phyloP scores from a whole-genome alignment of 2,113 vertebrate genomes.

The Neolamprologus longior region DNA sequence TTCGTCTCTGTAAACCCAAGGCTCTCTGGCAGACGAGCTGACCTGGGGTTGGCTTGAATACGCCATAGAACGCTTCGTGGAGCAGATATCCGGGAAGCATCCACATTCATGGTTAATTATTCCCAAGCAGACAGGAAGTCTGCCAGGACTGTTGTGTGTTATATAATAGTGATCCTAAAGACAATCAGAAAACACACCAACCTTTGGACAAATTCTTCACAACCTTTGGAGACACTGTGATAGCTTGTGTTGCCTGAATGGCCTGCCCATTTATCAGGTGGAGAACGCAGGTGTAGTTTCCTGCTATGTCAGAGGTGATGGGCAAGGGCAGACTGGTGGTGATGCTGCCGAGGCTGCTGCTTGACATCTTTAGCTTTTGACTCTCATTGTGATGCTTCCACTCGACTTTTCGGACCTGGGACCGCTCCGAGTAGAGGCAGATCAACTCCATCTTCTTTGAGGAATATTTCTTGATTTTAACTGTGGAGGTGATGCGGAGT shows the following conservation, averaged over 20 bases:
- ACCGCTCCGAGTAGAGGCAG: constrained; percentile 45
- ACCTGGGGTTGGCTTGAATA: neutral
- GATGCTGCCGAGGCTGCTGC: constrained; percentile 9
- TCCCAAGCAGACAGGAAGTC: neutral
- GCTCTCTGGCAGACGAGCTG: constrained; percentile 12
- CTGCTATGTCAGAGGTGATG: constrained; percentile 42
- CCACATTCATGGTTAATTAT: constrained; percentile 36
- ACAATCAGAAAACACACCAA: neutral
- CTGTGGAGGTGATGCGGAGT: constrained; percentile 28
- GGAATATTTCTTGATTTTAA: neutral
- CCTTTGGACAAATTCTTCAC: neutral
- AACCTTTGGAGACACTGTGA: constrained; percentile 24
- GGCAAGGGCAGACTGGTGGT: constrained; percentile 37
- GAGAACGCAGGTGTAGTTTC: constrained; percentile 69
- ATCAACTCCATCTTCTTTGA: constrained; percentile 21
- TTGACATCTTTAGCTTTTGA: neutral
- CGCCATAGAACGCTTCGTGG: neutral
- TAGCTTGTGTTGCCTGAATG: constrained; percentile 9
- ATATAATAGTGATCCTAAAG: neutral
- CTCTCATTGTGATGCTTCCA: constrained; percentile 59
- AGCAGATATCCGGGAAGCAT: constrained; percentile 16
- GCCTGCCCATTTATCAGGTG: constrained; percentile 46
- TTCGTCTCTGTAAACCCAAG: neutral
- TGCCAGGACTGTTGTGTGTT: neutral
- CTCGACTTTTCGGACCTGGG: constrained; percentile 16